Base-by-base conservation (phyloP, 1,140 invertebrate genomes). In the Lamellibrachia luymesi region DNA sequence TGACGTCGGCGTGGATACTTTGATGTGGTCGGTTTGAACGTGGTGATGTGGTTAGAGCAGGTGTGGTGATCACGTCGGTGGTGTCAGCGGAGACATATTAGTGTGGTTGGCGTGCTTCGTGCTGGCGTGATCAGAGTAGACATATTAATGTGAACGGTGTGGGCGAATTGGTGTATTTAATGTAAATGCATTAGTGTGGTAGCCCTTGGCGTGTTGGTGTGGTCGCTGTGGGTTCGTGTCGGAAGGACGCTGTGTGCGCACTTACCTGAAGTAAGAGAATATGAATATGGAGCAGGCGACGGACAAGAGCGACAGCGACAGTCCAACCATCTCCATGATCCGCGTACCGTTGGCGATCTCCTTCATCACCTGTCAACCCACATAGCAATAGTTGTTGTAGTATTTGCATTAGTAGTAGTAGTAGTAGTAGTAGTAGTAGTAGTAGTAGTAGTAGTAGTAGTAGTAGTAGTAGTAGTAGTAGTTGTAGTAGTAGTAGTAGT, bases 231-330 rank as follows among this genome's bases (percentile, higher is more conserved):
- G 52, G 13, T 56, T 56, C 13, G 52, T 6, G 2, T 80, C 8
- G 22, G 52, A 13, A 7, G 51, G 51, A 5, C 50, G 27, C 92
- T 92, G 38, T 38, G 51, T 52, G 50, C 92, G 22, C 7, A 95
- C 95, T 97, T 96, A 98, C 98, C 98, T 97, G 96, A 98, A 98
- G 93, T 97, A 97, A 94, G 97, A 97, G 96, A 98, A 98, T 93
- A 98, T 98, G 56, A 97, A 96, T 56, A 98, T 96, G 0, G 98
- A 98, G 51, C 98, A 96, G 6, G 98, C 95, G 50, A 98, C 95
- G 1, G 98, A 97, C 64, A 98, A 95, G 2, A 98, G 96, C 1
- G 98, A 98, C n/a, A 98, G 96, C 93, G 97, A 98, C 1, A 98
- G 97, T 4, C 98, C 98, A 90, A 98, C 97, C 92, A 98, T 98